Percentiles rank a stretch among this genome's conserved stretches.
Evolutionary conservation across 2,888 invertebrate genomes (phyloP).

Genomic region (Phyto melanocephala): DNA sequence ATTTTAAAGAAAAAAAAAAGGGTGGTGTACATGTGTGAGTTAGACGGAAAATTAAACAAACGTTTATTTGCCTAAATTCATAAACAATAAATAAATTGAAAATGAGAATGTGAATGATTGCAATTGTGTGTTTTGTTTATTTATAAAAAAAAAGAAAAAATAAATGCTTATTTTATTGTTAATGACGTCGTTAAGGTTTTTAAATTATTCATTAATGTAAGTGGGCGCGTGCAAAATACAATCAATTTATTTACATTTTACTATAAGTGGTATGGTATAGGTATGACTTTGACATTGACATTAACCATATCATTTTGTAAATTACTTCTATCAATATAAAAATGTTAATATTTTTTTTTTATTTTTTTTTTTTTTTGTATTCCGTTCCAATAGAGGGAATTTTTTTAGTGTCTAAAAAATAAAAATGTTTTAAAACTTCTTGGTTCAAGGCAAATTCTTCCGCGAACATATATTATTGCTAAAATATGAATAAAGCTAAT

Average conservation of each 20-base stretch:
- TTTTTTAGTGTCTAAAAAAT: no score
- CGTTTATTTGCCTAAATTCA: background rate
- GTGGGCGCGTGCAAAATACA: background rate
- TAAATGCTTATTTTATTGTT: background rate
- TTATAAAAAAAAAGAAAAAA: background rate
- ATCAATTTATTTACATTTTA: background rate
- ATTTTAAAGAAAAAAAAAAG: background rate
- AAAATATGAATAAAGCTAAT: no score
- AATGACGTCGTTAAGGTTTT: slow-evolving; percentile 9
- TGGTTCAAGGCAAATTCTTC: no score
- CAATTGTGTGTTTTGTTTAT: background rate
- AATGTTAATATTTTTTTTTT: no score
- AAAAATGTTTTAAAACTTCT: no score
- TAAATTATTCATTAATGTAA: background rate
- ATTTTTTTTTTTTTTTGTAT: no score
- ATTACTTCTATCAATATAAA: no score
- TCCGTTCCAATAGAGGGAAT: no score
- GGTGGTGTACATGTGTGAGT: background rate
- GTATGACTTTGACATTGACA: background rate
- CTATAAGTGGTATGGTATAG: background rate
- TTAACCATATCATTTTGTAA: background rate
- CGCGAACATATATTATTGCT: no score
- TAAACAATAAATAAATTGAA: background rate
- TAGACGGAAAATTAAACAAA: background rate
- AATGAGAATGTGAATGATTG: background rate